These are phyloP conservation scores for Halcyon badia DNA, from an alignment of 2,797 vertebrate genomes.

Conservation along the genomic window DNA sequence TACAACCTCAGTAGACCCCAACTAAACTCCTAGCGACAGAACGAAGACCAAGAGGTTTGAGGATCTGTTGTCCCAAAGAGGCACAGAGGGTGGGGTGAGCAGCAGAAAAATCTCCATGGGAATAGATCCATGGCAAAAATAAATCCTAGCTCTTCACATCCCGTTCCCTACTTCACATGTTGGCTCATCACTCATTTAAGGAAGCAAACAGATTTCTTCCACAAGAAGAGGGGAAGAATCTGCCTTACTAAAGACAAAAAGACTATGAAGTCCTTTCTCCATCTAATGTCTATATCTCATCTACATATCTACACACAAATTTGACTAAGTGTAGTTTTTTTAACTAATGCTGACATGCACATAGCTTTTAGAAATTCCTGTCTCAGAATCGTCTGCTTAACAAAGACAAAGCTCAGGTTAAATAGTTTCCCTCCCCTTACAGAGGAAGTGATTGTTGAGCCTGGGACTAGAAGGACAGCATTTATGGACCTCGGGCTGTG, in stretches of 20 bases:
- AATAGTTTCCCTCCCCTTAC: background rate
- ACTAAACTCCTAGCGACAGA: background rate
- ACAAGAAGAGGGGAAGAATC: background rate
- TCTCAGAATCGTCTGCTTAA: background rate
- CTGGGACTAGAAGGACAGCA: background rate
- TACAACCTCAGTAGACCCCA: background rate
- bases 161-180: background rate
- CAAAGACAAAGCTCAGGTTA: background rate
- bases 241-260: background rate
- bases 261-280: background rate
- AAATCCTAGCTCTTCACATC: background rate
- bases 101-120: background rate
- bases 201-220: background rate
- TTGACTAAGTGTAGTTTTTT: background rate
- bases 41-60: background rate
- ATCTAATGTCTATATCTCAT: background rate
- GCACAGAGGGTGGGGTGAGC: background rate
- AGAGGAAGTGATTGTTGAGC: background rate
- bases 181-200: background rate
- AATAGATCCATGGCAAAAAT: background rate
- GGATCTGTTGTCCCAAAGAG: background rate
- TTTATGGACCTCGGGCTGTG: background rate
- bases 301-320: background rate
- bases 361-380: background rate
- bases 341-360: background rate